Evolutionary conservation across 2,113 vertebrate genomes (phyloP), one percentile per base, ranked within the genome.

Genomic region (Gadus macrocephalus): DNA sequence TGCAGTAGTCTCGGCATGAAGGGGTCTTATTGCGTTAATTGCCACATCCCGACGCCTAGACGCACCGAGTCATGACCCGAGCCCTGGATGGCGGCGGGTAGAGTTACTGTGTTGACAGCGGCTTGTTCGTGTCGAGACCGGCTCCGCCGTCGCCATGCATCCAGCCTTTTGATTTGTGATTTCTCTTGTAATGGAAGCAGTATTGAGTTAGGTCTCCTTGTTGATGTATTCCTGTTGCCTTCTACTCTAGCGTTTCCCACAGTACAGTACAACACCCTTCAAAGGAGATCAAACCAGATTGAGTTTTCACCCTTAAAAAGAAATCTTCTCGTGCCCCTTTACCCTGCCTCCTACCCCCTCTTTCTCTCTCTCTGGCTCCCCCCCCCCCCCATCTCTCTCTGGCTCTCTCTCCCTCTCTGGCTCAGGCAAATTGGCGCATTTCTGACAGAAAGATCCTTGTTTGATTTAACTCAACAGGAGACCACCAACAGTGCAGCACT

Each of bases 401-500:
- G 42, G 2, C 9, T 49, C 42, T 14, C 42, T 12, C 42, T 14
- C 42, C 12, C 42, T 49, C 42, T 49, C 42, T 49, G 42, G 9
- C 42, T 49, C 42, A 61, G 25, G 69, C 70, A 73, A 78, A 81
- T 71, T 81, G 69, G 60, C 82, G 62, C 31, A 69, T 77, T 83
- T 83, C 77, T 83, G 80, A 89, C 87, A 83, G 77, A 85, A 86
- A 83, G 42, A 16, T 14, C 59, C 73, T 76, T 83, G 86, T 89
- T 90, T 85, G 77, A 85, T 86, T 87, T 79, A 76, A 56, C 83
- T 82, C 42, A 49, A 81, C 76, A 69, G 73, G 81, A 82, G 89
- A 91, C 90, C 90, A 90, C 91, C 90, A 89, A 87, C 86, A 81
- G 82, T 25, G 78, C 69, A 63, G 75, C 75, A 78, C 83, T 84